These are phyloP conservation scores for Arvicanthis niloticus DNA, from an alignment of 2,113 vertebrate genomes.

Conservation along the genomic window DNA sequence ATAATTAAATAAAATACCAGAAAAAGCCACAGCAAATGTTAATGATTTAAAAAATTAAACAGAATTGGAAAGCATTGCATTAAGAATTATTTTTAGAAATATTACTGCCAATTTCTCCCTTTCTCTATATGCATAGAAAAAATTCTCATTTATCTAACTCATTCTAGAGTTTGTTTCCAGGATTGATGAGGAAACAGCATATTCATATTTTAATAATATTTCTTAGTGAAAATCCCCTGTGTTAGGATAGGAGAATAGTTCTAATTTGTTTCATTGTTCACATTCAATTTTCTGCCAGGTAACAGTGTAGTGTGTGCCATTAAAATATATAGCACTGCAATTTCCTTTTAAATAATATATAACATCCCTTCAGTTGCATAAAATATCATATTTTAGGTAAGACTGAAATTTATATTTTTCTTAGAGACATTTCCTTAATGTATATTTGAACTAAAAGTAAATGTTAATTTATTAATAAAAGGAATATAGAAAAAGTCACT, in stretches of 20 bases:
- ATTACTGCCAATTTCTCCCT: not conserved
- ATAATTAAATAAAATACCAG: not conserved
- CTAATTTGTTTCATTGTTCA: constrained; percentile 12
- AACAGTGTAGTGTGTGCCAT: not conserved
- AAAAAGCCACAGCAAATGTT: not conserved
- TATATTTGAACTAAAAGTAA: not conserved
- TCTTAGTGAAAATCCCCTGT: not conserved
- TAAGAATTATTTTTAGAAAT: not conserved
- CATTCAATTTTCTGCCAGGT: not conserved
- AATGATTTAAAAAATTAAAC: not conserved
- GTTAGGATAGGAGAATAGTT: constrained; percentile 17
- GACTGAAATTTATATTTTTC: not conserved
- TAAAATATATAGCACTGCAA: not conserved
- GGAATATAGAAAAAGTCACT: no score
- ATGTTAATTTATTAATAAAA: not conserved
- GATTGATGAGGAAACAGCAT: constrained; percentile 2
- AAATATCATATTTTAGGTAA: not conserved
- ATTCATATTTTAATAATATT: not conserved
- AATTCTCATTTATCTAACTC: not conserved
- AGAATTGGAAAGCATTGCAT: not conserved
- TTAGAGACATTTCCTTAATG: not conserved
- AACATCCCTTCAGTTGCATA: not conserved
- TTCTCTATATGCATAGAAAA: not conserved
- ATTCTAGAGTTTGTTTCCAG: not conserved
- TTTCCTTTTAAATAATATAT: constrained; percentile 17